Evolutionary conservation across 2,113 vertebrate species (phyloP).

Genomic region (Ciconia boyciana): DNA sequence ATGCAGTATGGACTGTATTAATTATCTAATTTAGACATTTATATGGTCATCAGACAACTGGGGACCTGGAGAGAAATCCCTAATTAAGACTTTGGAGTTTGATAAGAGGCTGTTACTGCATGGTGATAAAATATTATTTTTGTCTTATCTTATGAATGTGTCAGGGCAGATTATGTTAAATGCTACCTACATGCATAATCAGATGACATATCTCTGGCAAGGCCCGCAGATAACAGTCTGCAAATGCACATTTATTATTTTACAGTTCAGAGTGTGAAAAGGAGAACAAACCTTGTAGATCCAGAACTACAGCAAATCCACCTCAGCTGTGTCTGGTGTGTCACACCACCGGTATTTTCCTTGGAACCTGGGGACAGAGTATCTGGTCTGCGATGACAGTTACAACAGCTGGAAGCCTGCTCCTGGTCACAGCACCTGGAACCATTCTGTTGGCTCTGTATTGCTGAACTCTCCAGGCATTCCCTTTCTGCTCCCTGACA

Average conservation of each 20-base stretch:
- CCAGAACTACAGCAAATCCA: neutral
- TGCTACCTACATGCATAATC: conserved; percentile 23
- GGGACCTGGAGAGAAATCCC: neutral
- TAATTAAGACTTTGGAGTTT: neutral
- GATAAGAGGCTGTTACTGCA: neutral
- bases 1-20: neutral
- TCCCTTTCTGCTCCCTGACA: neutral
- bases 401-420: neutral
- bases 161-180: conserved; percentile 62
- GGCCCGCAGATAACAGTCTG: conserved; percentile 24
- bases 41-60: conserved; percentile 43
- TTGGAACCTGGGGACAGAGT: neutral
- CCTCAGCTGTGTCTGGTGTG: neutral
- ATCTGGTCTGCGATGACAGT: neutral
- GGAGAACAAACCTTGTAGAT: neutral
- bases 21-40: conserved; percentile 50
- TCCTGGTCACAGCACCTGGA: neutral
- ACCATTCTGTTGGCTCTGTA: neutral
- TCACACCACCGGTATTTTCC: neutral
- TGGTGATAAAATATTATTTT: conserved; percentile 56
- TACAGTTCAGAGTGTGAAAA: neutral
- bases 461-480: neutral
- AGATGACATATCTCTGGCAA: conserved; percentile 30
- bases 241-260: neutral
- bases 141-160: conserved; percentile 50